Evolutionary conservation across 2,113 vertebrate species (phyloP).

Genomic region (Pogona vitticeps): DNA sequence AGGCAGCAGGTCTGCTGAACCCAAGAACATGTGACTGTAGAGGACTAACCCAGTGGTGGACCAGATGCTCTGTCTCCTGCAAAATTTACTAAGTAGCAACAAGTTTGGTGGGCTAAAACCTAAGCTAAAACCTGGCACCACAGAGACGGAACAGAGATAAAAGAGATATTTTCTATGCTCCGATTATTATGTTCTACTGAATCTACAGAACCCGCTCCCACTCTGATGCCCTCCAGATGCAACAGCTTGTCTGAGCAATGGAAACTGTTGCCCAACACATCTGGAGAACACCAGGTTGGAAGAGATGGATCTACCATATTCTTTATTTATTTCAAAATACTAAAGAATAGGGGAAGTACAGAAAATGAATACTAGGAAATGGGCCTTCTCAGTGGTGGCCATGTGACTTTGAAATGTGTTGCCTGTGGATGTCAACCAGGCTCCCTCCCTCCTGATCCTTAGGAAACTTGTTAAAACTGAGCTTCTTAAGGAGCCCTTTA

Average conservation of each 20-base stretch:
- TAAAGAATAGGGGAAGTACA: too few species aligned
- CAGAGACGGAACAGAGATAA: neutral
- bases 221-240: too few species aligned
- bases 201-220: neutral
- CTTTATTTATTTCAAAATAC: neutral
- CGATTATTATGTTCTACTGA: neutral
- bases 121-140: neutral
- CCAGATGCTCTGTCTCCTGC: neutral
- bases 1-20: slow-evolving; percentile 12
- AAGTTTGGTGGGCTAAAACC: too few species aligned
- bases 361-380: too few species aligned
- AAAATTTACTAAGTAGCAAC: neutral
- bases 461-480: too few species aligned
- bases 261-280: too few species aligned
- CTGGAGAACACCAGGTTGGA: neutral
- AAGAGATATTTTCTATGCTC: neutral
- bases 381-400: too few species aligned
- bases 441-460: too few species aligned
- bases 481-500: too few species aligned
- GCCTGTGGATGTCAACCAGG: too few species aligned
- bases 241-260: neutral
- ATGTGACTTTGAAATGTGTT: too few species aligned
- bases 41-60: neutral
- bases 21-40: neutral
- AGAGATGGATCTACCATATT: neutral